These are phyloP conservation scores for Dicyrtoma fusca DNA, from an alignment of 2,888 invertebrate genomes.

Conservation along the genomic window DNA sequence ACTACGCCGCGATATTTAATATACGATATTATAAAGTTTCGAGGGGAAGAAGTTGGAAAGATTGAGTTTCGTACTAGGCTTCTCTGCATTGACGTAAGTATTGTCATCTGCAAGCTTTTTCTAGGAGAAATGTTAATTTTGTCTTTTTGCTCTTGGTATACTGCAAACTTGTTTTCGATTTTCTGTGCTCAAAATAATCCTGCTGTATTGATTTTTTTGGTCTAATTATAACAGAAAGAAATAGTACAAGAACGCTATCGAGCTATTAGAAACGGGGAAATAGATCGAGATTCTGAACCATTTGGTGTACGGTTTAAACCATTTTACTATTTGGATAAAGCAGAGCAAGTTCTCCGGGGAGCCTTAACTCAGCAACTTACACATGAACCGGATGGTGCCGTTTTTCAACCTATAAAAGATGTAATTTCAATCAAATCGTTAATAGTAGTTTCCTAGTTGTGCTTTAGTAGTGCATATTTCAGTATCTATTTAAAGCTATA, in stretches of 20 bases:
- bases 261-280: conserved; percentile 76
- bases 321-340: conserved; percentile 82
- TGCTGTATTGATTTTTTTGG: no score
- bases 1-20: conserved; percentile 86
- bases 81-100: conserved; percentile 69
- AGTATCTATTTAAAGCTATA: no score
- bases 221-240: conserved; percentile 59
- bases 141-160: no score
- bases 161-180: no score
- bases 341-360: conserved; percentile 73
- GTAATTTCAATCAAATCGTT: conserved; percentile 61
- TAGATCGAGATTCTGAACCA: conserved; percentile 78
- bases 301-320: conserved; percentile 89
- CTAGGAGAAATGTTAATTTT: no score
- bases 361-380: conserved; percentile 82
- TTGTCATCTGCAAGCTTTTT: no score
- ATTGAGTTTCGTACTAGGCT: conserved; percentile 77
- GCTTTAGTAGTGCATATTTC: no score
- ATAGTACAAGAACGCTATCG: conserved; percentile 66
- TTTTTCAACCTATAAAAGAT: conserved; percentile 90
- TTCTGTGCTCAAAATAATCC: no score
- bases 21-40: conserved; percentile 89
- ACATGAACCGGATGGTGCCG: conserved; percentile 97
- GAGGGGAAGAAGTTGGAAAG: conserved; percentile 76
- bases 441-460: no score